These are phyloP conservation scores for Enteromius fasciolatus DNA, from an alignment of 2,797 vertebrate genomes.

Conservation along the genomic window DNA sequence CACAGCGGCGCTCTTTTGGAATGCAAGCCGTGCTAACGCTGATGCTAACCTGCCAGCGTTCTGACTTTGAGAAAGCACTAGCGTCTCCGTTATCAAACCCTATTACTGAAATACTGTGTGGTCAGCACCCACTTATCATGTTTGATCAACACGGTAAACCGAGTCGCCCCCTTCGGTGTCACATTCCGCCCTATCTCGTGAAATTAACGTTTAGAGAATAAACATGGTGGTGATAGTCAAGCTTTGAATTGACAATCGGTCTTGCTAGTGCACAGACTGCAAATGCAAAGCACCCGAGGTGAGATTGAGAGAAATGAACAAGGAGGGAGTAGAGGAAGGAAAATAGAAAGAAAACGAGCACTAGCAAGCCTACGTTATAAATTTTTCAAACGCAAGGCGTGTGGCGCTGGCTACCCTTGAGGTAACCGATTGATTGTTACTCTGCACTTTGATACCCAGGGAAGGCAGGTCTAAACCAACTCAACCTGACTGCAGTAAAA, in stretches of 20 bases:
- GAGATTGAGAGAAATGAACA: conserved; percentile 23
- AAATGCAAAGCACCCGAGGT: conserved; percentile 27
- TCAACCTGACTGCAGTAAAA: conserved; percentile 14
- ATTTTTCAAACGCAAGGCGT: conserved; percentile 47
- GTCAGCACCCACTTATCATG: conserved; percentile 57
- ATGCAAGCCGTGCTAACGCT: conserved; percentile 13
- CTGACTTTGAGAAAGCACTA: conserved; percentile 36
- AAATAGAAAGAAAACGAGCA: conserved; percentile 17
- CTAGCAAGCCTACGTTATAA: conserved; percentile 45
- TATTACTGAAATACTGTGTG: conserved; percentile 52
- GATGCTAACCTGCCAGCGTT: conserved; percentile 17
- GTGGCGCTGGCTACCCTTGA: conserved; percentile 38
- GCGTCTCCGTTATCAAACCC: conserved; percentile 45
- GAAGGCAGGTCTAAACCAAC: conserved; percentile 25
- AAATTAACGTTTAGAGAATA: conserved; percentile 45
- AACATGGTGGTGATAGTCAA: conserved; percentile 35
- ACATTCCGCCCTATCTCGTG: conserved; percentile 42
- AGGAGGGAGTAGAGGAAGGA: background rate
- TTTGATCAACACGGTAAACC: conserved; percentile 56
- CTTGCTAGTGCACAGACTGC: conserved; percentile 15
- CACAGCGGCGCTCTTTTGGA: background rate
- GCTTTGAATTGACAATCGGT: conserved; percentile 37
- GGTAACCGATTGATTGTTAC: conserved; percentile 55
- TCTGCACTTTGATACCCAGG: conserved; percentile 26
- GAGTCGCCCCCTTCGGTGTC: conserved; percentile 44